A percentile compares a stretch with the other conserved stretches of the same genome.
Evolutionary conservation across 2,113 vertebrate species (phyloP).

Genomic region (Monopterus albus): DNA sequence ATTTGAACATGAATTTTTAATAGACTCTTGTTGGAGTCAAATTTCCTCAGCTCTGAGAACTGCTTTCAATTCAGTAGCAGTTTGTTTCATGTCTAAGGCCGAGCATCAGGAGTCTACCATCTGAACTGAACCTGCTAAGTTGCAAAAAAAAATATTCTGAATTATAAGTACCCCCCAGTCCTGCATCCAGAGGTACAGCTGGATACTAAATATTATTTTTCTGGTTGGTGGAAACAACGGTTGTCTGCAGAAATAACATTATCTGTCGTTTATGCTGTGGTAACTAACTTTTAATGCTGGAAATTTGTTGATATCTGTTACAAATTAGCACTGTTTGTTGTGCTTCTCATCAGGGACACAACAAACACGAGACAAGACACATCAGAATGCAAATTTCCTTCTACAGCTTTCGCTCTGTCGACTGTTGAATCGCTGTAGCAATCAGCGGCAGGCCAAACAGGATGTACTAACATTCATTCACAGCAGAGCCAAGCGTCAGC

Average conservation of each 20-base stretch:
- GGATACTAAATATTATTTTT: conserved; percentile 67
- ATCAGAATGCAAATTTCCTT: conserved; percentile 56
- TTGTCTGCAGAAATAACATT: conserved; percentile 50
- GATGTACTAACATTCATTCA: conserved; percentile 18
- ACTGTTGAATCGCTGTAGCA: conserved; percentile 19
- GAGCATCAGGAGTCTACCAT: conserved; percentile 61
- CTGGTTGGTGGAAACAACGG: conserved; percentile 49
- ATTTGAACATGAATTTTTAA: conserved; percentile 78
- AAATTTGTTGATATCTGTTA: conserved; percentile 67
- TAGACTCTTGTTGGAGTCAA: conserved; percentile 60
- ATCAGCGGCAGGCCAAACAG: conserved; percentile 20
- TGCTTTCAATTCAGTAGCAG: conserved; percentile 70
- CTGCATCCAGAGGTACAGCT: conserved; percentile 67
- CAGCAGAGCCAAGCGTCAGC: conserved; percentile 7
- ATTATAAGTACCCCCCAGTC: conserved; percentile 59
- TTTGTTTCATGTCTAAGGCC: conserved; percentile 75
- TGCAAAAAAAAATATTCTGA: conserved; percentile 70
- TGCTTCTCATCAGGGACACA: conserved; percentile 54
- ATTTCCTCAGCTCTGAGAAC: conserved; percentile 51
- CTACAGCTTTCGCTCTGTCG: conserved; percentile 42
- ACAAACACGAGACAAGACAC: conserved; percentile 54
- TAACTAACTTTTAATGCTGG: conserved; percentile 66
- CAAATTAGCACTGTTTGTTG: conserved; percentile 51
- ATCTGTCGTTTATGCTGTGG: conserved; percentile 54
- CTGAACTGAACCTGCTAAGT: conserved; percentile 77